Evolutionary conservation across 2,113 vertebrate species (phyloP).

Genomic region (Suricata suricatta): DNA sequence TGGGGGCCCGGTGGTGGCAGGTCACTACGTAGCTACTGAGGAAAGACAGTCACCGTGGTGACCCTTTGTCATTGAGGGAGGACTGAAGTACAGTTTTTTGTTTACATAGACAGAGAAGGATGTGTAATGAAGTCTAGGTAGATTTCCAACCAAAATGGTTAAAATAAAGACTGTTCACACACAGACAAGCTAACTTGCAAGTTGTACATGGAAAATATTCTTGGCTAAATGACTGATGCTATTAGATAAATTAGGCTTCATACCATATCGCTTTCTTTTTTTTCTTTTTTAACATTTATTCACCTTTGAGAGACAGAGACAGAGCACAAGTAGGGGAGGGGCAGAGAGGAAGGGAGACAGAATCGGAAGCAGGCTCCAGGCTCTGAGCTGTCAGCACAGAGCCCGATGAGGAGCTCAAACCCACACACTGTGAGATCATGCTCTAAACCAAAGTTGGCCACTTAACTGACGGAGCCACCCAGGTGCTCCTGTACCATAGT

Average conservation of each 20-base stretch:
- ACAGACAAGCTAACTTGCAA: neutral
- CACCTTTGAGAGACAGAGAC: no score
- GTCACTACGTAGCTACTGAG: neutral
- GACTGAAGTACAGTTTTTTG: neutral
- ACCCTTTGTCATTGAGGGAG: neutral
- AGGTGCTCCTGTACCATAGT: neutral
- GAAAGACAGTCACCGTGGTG: neutral
- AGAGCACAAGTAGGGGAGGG: no score
- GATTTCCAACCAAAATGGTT: neutral
- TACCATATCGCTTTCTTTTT: neutral
- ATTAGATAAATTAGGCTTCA: neutral
- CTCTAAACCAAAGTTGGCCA: no score
- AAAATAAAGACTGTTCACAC: neutral
- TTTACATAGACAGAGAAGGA: neutral
- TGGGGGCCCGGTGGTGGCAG: fast-evolving
- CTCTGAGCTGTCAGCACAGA: no score
- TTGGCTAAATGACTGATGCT: neutral
- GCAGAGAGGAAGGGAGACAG: no score
- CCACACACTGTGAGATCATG: no score
- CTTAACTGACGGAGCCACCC: no score
- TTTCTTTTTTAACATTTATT: no score
- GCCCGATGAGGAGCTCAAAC: no score
- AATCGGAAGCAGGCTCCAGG: no score
- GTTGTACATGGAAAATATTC: neutral
- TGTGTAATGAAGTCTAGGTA: neutral